These are phyloP conservation scores for Poeciliopsis turneri DNA, from an alignment of 2,797 vertebrate genomes.

Conservation along the genomic window DNA sequence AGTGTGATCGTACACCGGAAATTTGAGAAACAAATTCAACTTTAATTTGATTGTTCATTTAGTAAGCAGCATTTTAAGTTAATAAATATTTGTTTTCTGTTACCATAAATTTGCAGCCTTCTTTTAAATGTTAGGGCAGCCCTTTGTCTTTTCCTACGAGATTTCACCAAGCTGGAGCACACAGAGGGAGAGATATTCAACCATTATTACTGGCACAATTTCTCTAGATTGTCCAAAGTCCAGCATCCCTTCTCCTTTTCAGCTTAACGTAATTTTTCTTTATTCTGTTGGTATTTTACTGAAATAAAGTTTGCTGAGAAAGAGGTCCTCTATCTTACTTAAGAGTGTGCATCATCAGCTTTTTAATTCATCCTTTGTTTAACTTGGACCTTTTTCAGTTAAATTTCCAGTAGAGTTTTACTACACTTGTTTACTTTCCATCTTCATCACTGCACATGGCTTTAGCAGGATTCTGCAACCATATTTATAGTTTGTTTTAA, in stretches of 20 bases:
- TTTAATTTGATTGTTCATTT: background rate
- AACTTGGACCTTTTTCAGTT: background rate
- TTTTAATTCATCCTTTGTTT: background rate
- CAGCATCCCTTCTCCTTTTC: too few species aligned
- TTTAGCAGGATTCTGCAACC: background rate
- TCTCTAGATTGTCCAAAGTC: too few species aligned
- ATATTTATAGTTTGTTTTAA: background rate
- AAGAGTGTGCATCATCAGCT: background rate
- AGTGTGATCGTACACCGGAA: background rate
- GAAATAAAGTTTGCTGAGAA: too few species aligned
- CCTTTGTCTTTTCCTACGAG: background rate
- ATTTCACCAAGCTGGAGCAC: too few species aligned
- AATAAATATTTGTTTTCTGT: background rate
- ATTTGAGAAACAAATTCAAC: background rate
- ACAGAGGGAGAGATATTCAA: too few species aligned
- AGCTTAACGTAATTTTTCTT: too few species aligned
- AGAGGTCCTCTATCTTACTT: too few species aligned
- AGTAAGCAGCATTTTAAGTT: background rate
- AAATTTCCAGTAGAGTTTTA: background rate
- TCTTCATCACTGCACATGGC: background rate
- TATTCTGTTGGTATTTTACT: too few species aligned
- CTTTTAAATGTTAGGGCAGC: background rate
- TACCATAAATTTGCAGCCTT: background rate
- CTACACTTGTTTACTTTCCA: background rate
- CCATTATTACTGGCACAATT: too few species aligned